Evolutionary conservation across 2,113 vertebrate genomes (phyloP).

Genomic region (Ranitomeya imitator): DNA sequence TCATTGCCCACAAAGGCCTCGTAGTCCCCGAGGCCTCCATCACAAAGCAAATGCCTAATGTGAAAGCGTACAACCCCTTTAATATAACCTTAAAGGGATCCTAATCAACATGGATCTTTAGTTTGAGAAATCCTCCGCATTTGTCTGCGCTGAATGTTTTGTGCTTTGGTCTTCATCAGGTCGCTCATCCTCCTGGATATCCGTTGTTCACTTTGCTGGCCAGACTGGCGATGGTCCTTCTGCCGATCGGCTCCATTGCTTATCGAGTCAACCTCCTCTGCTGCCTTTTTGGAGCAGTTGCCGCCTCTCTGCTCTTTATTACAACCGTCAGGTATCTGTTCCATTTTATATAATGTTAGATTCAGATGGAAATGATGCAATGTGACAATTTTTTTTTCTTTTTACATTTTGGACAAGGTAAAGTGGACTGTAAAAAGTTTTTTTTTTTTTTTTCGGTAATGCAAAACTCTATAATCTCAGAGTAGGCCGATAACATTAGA

Average conservation of each 20-base stretch:
- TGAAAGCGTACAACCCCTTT: neutral
- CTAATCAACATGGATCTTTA: no score
- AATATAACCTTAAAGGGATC: neutral
- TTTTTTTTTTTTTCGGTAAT: no score
- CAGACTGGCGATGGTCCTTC: conserved; percentile 70
- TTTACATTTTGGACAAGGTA: neutral
- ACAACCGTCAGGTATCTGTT: conserved; percentile 88
- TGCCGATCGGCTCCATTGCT: conserved; percentile 81
- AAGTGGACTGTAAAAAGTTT: neutral
- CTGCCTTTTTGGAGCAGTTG: conserved; percentile 80
- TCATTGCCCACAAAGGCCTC: no score
- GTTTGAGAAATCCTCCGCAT: neutral
- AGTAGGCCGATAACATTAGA: no score
- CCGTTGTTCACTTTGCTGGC: conserved; percentile 91
- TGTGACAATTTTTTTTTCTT: neutral
- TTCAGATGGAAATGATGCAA: neutral
- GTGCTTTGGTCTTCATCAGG: conserved; percentile 68
- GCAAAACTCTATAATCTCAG: no score
- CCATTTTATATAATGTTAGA: neutral
- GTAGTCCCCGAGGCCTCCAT: no score
- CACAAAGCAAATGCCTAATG: no score
- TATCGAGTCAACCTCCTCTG: conserved; percentile 88
- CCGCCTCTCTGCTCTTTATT: conserved; percentile 84
- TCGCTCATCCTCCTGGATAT: conserved; percentile 96
- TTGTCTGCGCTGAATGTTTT: neutral